phyloP scores from a whole-genome alignment of 2,888 invertebrate species.

The Ellobium chinense region DNA sequence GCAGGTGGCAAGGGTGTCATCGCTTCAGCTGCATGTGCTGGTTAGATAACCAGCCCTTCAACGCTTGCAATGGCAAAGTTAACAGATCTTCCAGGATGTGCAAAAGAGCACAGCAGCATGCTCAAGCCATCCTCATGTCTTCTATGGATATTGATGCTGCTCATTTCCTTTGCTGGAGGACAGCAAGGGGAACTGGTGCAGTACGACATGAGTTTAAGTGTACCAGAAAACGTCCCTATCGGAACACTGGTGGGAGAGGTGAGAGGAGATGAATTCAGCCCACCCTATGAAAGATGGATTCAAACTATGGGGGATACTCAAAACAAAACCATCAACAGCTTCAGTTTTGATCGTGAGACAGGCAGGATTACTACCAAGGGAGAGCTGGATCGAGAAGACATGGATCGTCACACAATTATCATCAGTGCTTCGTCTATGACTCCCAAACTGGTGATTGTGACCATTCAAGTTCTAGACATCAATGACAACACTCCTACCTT shows the following conservation, averaged over 20 bases:
- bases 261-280: slow-evolving; percentile 6
- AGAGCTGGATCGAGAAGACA: slow-evolving; percentile 45
- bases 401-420: slow-evolving; percentile 41
- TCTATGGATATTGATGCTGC: not conserved
- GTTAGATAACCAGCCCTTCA: not conserved
- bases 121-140: not conserved
- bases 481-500: slow-evolving; percentile 95
- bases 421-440: slow-evolving; percentile 7
- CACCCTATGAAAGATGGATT: slow-evolving; percentile 27
- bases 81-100: not conserved
- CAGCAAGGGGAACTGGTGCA: slow-evolving; percentile 85
- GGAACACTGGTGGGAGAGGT: slow-evolving; percentile 85
- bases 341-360: slow-evolving; percentile 37
- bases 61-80: not conserved
- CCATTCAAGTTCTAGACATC: slow-evolving; percentile 91
- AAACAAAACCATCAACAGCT: slow-evolving; percentile 35
- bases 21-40: not conserved
- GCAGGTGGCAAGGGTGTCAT: not conserved
- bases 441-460: slow-evolving; percentile 80
- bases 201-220: slow-evolving; percentile 94
- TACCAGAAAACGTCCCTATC: slow-evolving; percentile 91
- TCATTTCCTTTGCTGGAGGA: not conserved
- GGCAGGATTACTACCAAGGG: slow-evolving; percentile 43
- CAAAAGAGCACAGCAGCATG: not conserved
- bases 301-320: not conserved